Conservation (phyloP, 2,888 invertebrate species). For the Pocota personata region DNA sequence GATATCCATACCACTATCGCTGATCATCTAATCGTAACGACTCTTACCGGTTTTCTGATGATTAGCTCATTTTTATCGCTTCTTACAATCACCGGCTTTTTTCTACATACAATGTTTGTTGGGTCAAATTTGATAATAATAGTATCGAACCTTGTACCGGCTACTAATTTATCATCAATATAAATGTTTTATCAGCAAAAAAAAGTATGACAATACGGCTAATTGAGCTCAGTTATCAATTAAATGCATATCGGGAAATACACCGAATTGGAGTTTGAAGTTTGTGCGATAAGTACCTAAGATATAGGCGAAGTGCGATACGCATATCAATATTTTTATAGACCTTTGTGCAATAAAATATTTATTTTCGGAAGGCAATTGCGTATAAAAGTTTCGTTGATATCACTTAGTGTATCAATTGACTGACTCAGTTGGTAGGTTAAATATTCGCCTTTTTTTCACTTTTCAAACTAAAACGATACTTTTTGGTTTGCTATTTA, state of each 20-base stretch:
- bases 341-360: background rate
- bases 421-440: conserved; percentile 21
- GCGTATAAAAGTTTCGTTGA: conserved; percentile 42
- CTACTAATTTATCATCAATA: background rate
- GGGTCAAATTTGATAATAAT: background rate
- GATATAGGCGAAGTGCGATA: background rate
- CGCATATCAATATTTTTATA: conserved; percentile 6
- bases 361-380: background rate
- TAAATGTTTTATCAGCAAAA: background rate
- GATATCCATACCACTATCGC: background rate
- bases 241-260: background rate
- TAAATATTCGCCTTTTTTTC: no score
- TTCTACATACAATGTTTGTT: background rate
- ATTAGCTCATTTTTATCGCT: background rate
- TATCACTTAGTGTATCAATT: background rate
- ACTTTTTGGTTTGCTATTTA: background rate
- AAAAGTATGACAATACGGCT: background rate
- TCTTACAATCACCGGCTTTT: conserved; percentile 4
- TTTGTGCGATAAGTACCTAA: background rate
- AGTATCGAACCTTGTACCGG: conserved; percentile 18
- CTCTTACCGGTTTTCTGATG: background rate
- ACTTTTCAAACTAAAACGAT: background rate
- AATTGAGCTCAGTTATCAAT: background rate
- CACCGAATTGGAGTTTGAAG: background rate
- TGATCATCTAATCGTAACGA: background rate